A percentile compares a stretch with the other conserved stretches of the same genome.
Conservation (phyloP, 2,888 invertebrate species). For the Anodontia alba region DNA sequence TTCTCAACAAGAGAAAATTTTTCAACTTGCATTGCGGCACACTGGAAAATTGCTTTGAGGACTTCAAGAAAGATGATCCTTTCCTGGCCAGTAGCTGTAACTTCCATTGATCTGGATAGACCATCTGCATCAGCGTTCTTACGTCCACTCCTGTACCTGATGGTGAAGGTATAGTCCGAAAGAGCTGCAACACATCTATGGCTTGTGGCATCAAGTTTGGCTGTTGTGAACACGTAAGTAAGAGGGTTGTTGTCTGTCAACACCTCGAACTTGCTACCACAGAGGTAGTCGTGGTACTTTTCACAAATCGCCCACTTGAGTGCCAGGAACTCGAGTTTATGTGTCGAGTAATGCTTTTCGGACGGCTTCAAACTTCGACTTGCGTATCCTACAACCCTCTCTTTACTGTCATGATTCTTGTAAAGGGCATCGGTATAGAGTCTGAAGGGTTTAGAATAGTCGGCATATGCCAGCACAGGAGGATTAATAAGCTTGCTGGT, state of each 20-base stretch:
- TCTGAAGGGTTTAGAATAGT: neutral
- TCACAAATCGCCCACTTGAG: constrained; percentile 16
- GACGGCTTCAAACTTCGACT: neutral
- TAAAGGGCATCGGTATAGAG: neutral
- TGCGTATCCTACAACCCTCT: neutral
- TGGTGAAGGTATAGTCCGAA: too few relatives aligned
- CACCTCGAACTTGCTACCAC: constrained; percentile 13
- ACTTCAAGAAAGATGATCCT: neutral
- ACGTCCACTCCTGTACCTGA: too few relatives aligned
- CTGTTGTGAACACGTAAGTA: constrained; percentile 10
- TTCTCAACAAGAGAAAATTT: neutral
- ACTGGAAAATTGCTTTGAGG: neutral
- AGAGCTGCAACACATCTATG: too few relatives aligned
- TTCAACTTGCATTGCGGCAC: neutral
- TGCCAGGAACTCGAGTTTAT: constrained; percentile 4
- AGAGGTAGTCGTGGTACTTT: constrained; percentile 21
- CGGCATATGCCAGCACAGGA: neutral
- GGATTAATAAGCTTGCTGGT: neutral
- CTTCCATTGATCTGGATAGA: too few relatives aligned
- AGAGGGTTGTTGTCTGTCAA: constrained; percentile 19
- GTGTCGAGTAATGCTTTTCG: neutral
- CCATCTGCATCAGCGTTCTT: too few relatives aligned
- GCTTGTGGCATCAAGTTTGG: too few relatives aligned
- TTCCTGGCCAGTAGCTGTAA: too few relatives aligned
- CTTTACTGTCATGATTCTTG: neutral